phyloP scores from a whole-genome alignment of 2,113 vertebrate genomes.

The Dendropsophus ebraccatus region DNA sequence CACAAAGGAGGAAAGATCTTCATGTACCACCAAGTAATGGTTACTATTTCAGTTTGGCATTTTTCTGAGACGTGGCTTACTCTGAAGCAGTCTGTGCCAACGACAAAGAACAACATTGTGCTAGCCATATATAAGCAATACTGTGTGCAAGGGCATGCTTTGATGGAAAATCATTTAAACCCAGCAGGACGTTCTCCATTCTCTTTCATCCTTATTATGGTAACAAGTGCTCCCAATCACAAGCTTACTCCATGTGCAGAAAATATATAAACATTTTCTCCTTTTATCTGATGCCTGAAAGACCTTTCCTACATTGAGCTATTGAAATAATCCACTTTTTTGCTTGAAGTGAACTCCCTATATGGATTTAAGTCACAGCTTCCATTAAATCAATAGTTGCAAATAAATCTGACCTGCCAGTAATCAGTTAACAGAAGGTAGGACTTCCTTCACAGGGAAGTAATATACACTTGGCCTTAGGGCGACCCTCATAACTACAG shows the following conservation, averaged over 20 bases:
- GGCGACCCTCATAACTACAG: slow-evolving; percentile 52
- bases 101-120: slow-evolving; percentile 24
- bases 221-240: slow-evolving; percentile 48
- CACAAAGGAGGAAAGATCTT: background rate
- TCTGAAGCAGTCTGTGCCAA: slow-evolving; percentile 15
- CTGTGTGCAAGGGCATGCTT: slow-evolving; percentile 25
- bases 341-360: slow-evolving; percentile 24
- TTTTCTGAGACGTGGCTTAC: slow-evolving; percentile 31
- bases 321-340: slow-evolving; percentile 28
- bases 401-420: slow-evolving; percentile 41
- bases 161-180: slow-evolving; percentile 44
- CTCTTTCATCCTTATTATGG: slow-evolving; percentile 41
- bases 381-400: slow-evolving; percentile 31
- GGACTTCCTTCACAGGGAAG: slow-evolving; percentile 37
- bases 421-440: slow-evolving; percentile 52
- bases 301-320: slow-evolving; percentile 14
- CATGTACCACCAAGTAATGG: slow-evolving; percentile 12
- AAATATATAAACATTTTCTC: slow-evolving; percentile 40
- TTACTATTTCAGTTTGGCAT: slow-evolving; percentile 36
- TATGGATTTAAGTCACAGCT: slow-evolving; percentile 30
- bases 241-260: slow-evolving; percentile 34
- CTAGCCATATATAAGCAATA: slow-evolving; percentile 33
- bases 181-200: background rate
- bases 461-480: slow-evolving; percentile 55
- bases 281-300: slow-evolving; percentile 35